A percentile compares a stretch with the other conserved stretches of the same genome.
Evolutionary conservation across 2,797 vertebrate species (phyloP).

Genomic region (Lacerta bilineata): DNA sequence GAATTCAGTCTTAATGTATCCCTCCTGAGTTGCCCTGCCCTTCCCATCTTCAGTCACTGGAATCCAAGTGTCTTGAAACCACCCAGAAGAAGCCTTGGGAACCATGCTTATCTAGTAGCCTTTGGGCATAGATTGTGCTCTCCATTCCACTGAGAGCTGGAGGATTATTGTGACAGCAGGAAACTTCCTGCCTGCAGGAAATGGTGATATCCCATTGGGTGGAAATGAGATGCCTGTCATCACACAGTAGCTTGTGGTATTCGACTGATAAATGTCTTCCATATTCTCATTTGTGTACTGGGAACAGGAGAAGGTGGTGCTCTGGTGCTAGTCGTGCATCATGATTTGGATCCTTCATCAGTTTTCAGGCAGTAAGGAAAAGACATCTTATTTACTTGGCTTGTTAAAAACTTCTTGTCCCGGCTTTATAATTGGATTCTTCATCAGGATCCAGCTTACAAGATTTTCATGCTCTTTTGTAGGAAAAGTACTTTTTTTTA

Average conservation of each 20-base stretch:
- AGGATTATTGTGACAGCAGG: not conserved
- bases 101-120: too few species aligned
- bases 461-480: not conserved
- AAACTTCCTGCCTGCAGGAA: not conserved
- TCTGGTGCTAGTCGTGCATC: not conserved
- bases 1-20: not conserved
- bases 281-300: not conserved
- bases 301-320: not conserved
- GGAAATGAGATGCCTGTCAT: not conserved
- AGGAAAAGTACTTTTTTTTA: not conserved
- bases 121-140: not conserved
- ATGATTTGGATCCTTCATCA: not conserved
- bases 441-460: not conserved
- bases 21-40: not conserved
- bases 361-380: not conserved
- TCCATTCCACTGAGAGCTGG: not conserved
- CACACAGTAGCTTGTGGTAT: not conserved
- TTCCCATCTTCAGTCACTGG: not conserved
- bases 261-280: not conserved
- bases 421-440: not conserved
- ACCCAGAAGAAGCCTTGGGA: not conserved
- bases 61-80: not conserved
- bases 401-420: not conserved
- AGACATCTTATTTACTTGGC: not conserved
- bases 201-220: not conserved